Evolutionary conservation across 2,888 invertebrate species (phyloP).

Genomic region (Listrodromus nycthemerus): DNA sequence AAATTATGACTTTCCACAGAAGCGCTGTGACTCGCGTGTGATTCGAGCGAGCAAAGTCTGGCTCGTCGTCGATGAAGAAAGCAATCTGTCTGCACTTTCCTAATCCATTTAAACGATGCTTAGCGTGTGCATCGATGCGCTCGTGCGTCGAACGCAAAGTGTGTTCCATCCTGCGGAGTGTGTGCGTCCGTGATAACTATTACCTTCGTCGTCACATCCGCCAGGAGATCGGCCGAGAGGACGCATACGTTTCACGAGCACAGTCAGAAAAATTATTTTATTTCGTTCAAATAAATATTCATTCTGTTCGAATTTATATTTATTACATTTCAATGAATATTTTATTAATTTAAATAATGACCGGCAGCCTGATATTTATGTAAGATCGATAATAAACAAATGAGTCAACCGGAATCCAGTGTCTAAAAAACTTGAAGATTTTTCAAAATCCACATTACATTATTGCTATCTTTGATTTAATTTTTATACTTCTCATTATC

Average conservation of each 20-base stretch:
- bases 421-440: too few relatives aligned
- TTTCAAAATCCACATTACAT: neutral
- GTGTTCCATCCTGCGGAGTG: neutral
- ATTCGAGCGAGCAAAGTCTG: conserved; percentile 14
- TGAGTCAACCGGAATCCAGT: too few relatives aligned
- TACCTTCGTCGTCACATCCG: neutral
- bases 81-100: conserved; percentile 63
- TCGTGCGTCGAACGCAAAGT: conserved; percentile 47
- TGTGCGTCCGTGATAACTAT: neutral
- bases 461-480: too few relatives aligned
- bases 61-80: conserved; percentile 28
- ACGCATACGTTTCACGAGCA: neutral
- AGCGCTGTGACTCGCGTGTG: neutral
- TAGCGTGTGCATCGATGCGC: conserved; percentile 63
- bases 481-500: too few relatives aligned
- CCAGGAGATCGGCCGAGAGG: neutral
- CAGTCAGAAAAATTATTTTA: neutral
- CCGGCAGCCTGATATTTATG: too few relatives aligned
- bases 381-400: too few relatives aligned
- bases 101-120: conserved; percentile 58
- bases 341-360: too few relatives aligned
- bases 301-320: too few relatives aligned
- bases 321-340: too few relatives aligned
- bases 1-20: conserved; percentile 7
- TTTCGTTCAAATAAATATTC: too few relatives aligned